Percentiles rank a stretch among this genome's conserved stretches.
These are phyloP conservation scores for Emydura subglobosa DNA, from an alignment of 2,113 vertebrate genomes.

Conservation along the genomic window DNA sequence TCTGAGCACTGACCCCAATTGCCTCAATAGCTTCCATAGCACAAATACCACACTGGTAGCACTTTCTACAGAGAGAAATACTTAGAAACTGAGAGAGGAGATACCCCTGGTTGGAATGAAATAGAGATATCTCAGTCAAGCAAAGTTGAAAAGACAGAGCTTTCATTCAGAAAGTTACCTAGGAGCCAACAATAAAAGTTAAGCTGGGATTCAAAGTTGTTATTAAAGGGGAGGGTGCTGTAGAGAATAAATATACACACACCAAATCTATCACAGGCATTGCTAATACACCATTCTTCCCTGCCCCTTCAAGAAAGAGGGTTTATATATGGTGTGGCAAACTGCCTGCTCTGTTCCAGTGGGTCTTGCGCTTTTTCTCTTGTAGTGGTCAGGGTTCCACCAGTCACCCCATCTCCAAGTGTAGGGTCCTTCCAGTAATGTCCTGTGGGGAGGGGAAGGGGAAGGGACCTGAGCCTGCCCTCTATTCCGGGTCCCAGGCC, in stretches of 20 bases:
- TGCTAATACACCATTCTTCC: neutral
- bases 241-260: neutral
- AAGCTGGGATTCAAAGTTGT: constrained; percentile 14
- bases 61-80: constrained; percentile 39
- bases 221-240: neutral
- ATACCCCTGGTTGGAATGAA: neutral
- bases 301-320: no score
- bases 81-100: constrained; percentile 34
- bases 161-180: constrained; percentile 38
- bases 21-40: constrained; percentile 42
- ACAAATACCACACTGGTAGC: constrained; percentile 56
- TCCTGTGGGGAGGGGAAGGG: no score
- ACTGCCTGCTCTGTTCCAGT: no score
- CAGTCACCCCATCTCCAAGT: no score
- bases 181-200: constrained; percentile 28
- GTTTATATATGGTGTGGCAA: no score
- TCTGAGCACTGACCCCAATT: constrained; percentile 53
- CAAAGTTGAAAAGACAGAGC: constrained; percentile 7
- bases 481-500: no score
- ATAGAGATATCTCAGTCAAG: constrained; percentile 46
- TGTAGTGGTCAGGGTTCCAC: no score
- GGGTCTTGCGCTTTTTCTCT: no score
- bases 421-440: no score
- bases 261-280: neutral
- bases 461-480: no score